Percentiles rank a stretch among this genome's conserved stretches.
Evolutionary conservation across 2,888 invertebrate genomes (phyloP).

Genomic region (Auanema sp.): DNA sequence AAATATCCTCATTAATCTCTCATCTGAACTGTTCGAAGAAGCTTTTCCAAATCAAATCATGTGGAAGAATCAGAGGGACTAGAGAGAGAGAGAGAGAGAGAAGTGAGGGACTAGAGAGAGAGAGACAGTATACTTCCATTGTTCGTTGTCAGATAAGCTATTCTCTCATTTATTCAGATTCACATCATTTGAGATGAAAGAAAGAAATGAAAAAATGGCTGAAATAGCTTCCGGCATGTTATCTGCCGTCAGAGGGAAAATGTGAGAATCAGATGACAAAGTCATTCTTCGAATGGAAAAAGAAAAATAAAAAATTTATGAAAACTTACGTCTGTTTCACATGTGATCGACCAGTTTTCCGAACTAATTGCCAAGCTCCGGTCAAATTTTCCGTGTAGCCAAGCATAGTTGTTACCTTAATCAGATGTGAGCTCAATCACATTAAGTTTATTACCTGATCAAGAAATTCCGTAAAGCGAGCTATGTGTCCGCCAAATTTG

Average conservation of each 20-base stretch:
- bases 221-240: no score
- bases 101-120: no score
- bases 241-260: no score
- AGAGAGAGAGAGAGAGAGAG: no score
- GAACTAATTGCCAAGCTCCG: constrained; percentile 62
- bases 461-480: constrained; percentile 56
- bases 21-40: no score
- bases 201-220: no score
- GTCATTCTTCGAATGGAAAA: no score
- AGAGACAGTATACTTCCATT: no score
- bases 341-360: constrained; percentile 60
- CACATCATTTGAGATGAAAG: not conserved
- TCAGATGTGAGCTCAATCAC: not conserved
- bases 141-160: no score
- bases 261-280: no score
- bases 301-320: not conserved
- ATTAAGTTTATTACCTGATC: constrained; percentile 49
- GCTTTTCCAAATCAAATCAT: no score
- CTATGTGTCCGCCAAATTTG: constrained; percentile 61
- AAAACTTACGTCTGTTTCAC: constrained; percentile 34
- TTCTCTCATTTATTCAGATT: not conserved
- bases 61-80: no score
- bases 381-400: constrained; percentile 61
- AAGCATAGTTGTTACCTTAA: constrained; percentile 59
- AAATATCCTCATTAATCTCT: constrained; percentile 19